These are phyloP conservation scores for Poicephalus gulielmi DNA, from an alignment of 2,113 vertebrate species.

Conservation along the genomic window DNA sequence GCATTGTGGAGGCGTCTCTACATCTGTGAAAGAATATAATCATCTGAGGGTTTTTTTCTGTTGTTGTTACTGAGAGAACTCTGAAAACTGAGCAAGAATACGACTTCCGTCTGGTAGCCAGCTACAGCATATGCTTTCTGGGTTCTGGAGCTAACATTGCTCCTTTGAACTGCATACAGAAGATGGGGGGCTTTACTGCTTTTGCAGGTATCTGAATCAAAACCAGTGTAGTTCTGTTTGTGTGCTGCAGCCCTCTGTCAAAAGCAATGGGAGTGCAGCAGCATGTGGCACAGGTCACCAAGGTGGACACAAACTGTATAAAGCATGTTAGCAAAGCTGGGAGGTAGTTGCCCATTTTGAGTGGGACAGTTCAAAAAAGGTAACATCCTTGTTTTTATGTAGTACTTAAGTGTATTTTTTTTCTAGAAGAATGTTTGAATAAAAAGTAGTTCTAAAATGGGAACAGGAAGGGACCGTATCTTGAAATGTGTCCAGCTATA, in stretches of 20 bases:
- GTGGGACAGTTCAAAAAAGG: neutral
- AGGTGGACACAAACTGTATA: neutral
- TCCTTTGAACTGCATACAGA: neutral
- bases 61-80: neutral
- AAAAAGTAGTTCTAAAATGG: neutral
- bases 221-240: neutral
- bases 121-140: neutral
- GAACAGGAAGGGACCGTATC: neutral
- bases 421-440: neutral
- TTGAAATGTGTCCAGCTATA: neutral
- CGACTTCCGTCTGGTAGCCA: neutral
- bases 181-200: neutral
- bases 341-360: neutral
- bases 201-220: neutral
- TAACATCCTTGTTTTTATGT: accelerated
- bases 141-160: neutral
- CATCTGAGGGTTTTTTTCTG: neutral
- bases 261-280: neutral
- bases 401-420: neutral
- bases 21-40: neutral
- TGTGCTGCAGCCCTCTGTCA: neutral
- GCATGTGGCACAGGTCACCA: neutral
- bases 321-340: neutral
- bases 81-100: neutral
- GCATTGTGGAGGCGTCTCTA: neutral